Evolutionary conservation across 2,113 vertebrate species (phyloP).

Genomic region (Mystacornis crossleyi): DNA sequence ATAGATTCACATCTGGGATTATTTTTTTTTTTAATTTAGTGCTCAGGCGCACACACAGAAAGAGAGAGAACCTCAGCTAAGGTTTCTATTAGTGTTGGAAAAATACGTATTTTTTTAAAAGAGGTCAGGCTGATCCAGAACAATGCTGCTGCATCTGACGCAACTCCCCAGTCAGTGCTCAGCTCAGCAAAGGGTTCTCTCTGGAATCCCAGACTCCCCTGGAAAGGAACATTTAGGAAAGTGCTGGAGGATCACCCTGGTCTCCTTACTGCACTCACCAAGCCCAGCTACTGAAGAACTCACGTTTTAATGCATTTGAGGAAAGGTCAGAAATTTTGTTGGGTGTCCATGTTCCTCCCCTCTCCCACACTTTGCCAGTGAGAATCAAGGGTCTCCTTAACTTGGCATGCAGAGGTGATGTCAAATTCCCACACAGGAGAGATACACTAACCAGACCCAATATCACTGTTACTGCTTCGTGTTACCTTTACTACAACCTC

Average conservation of each 20-base stretch:
- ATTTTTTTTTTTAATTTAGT: slow-evolving; percentile 16
- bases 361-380: not conserved
- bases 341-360: not conserved
- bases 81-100: slow-evolving; percentile 25
- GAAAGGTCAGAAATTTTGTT: not conserved
- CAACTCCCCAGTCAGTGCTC: not conserved
- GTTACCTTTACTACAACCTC: not conserved
- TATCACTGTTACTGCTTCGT: not conserved
- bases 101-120: not conserved
- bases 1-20: slow-evolving; percentile 66
- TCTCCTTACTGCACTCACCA: not conserved
- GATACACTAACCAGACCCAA: not conserved
- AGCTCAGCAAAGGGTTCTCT: not conserved
- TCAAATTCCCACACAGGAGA: not conserved
- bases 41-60: not conserved
- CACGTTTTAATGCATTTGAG: accelerated
- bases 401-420: not conserved
- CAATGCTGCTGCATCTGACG: not conserved
- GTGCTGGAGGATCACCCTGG: not conserved
- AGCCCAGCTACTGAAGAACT: not conserved
- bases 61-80: slow-evolving; percentile 5
- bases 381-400: not conserved
- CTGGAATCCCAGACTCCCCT: not conserved
- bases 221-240: not conserved
- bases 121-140: not conserved